phyloP scores from a whole-genome alignment of 2,113 vertebrate species.

The Marmota monax region DNA sequence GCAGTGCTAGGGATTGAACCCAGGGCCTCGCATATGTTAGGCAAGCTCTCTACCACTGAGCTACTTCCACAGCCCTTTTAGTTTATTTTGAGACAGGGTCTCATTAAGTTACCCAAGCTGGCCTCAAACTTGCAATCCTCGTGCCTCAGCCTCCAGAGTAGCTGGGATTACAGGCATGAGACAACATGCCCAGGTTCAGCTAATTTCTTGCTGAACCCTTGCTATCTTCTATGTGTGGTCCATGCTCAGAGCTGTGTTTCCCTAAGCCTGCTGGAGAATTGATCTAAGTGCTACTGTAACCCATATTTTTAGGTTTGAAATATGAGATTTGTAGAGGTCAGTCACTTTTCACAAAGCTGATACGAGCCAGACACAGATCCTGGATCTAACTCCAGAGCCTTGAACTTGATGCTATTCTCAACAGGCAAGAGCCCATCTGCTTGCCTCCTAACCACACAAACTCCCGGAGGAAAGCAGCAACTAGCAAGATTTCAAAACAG shows the following conservation, averaged over 20 bases:
- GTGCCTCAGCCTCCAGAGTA: not conserved
- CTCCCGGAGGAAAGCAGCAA: not conserved
- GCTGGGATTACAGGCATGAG: not conserved
- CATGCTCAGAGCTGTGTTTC: not conserved
- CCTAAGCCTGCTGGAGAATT: not conserved
- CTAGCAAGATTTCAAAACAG: not conserved
- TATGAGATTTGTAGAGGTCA: not conserved
- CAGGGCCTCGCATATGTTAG: not conserved
- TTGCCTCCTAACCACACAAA: not conserved
- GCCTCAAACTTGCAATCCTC: not conserved
- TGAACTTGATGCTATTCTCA: not conserved
- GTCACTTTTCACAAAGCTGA: not conserved
- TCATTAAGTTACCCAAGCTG: not conserved
- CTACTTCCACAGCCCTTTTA: not conserved
- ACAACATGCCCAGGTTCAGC: not conserved
- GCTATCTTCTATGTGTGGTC: not conserved
- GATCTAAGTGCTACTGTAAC: not conserved
- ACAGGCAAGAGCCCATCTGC: not conserved
- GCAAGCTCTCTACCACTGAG: not conserved
- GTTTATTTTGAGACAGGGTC: not conserved
- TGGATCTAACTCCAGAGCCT: not conserved
- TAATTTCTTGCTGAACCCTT: rapidly evolving
- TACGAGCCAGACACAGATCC: not conserved
- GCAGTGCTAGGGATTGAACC: not conserved
- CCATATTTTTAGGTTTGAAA: not conserved